A percentile compares a stretch with the other conserved stretches of the same genome.
phyloP scores from a whole-genome alignment of 2,113 vertebrate species.

The Petrocephalus zakoni region DNA sequence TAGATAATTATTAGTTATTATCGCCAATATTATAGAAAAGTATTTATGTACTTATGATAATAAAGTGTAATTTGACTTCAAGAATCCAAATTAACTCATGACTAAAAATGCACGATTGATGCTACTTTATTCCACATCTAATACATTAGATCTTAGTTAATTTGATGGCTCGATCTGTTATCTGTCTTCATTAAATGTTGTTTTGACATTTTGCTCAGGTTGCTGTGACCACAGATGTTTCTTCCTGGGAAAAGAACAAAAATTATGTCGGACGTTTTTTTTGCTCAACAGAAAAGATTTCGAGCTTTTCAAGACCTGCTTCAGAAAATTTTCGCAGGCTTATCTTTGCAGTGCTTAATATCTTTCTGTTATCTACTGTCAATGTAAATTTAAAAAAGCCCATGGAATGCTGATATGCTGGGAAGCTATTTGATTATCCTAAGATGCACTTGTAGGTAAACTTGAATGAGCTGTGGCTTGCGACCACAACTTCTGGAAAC shows the following conservation, averaged over 20 bases:
- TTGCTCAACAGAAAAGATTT: background rate
- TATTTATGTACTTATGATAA: background rate
- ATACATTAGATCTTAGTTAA: background rate
- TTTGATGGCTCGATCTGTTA: background rate
- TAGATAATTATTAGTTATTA: background rate
- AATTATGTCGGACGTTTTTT: background rate
- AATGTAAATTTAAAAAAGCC: background rate
- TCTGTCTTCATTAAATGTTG: background rate
- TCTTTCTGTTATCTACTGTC: background rate
- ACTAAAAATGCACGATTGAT: background rate
- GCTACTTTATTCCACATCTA: background rate
- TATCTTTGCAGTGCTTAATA: background rate
- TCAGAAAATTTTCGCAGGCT: background rate
- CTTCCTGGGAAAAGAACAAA: background rate
- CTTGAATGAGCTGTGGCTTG: background rate
- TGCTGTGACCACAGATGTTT: background rate
- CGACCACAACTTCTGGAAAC: slow-evolving; percentile 7
- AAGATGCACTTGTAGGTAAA: background rate
- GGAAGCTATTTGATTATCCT: slow-evolving; percentile 1
- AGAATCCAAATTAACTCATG: background rate
- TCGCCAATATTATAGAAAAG: background rate
- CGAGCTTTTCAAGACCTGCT: background rate
- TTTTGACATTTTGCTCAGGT: background rate
- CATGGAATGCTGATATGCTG: background rate
- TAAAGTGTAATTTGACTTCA: background rate